Conservation (phyloP, 2,797 vertebrate species). For the Fratercula arctica region DNA sequence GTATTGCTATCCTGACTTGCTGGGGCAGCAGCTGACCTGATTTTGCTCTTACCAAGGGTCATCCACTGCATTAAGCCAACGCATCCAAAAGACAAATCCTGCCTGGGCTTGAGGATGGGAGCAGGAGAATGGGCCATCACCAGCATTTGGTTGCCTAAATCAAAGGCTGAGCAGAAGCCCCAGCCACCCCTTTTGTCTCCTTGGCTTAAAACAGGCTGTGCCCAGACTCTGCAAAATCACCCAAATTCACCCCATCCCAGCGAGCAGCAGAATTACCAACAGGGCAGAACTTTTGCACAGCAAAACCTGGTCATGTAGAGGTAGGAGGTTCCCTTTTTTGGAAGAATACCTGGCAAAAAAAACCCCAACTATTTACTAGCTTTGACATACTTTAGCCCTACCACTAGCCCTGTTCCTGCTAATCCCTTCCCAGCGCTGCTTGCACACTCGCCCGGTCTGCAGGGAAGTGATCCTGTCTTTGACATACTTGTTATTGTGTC, state of each 20-base stretch:
- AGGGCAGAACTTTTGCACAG: neutral
- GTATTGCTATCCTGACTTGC: neutral
- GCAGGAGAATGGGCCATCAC: fast-evolving
- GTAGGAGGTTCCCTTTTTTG: neutral
- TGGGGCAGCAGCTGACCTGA: neutral
- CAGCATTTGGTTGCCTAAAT: neutral
- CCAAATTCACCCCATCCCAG: neutral
- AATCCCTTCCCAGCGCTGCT: neutral
- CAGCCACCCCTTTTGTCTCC: neutral
- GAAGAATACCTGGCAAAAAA: neutral
- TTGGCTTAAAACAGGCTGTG: neutral
- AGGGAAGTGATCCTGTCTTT: conserved; percentile 44
- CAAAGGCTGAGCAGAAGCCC: neutral
- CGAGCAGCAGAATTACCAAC: fast-evolving
- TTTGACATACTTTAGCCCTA: neutral
- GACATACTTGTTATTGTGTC: conserved; percentile 62
- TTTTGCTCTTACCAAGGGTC: neutral
- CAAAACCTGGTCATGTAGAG: fast-evolving
- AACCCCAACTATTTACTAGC: neutral
- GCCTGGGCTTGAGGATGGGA: neutral
- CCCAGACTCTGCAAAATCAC: neutral
- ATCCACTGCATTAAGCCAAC: neutral
- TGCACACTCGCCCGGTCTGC: neutral
- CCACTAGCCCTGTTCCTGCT: neutral
- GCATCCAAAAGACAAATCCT: neutral